Conservation (phyloP, 2,113 vertebrate genomes). For the Plecotus auritus region DNA sequence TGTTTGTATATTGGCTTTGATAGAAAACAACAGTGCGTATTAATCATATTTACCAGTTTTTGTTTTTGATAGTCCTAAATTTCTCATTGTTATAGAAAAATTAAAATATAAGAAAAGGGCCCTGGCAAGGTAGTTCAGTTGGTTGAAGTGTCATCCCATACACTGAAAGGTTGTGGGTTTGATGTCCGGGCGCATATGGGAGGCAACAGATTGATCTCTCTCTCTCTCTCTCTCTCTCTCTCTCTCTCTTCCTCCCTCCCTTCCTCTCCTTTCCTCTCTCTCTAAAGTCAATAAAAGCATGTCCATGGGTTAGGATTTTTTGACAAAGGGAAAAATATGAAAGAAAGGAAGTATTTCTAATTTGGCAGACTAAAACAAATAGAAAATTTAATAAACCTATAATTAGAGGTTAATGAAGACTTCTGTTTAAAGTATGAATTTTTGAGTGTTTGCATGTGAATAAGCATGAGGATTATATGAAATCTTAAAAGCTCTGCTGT, state of each 20-base stretch:
- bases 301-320: neutral
- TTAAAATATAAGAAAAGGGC: neutral
- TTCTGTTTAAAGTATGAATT: neutral
- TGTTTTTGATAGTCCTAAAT: neutral
- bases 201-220: neutral
- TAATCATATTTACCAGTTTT: neutral
- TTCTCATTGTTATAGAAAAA: slow-evolving; percentile 12
- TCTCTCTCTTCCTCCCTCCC: no score
- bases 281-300: neutral
- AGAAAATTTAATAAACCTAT: slow-evolving; percentile 25
- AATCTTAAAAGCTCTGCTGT: slow-evolving; percentile 5
- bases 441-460: neutral
- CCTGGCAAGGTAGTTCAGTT: neutral
- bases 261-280: neutral
- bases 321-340: neutral
- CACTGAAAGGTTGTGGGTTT: neutral
- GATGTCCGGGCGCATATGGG: neutral
- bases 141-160: neutral
- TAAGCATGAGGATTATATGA: slow-evolving; percentile 13
- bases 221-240: no score
- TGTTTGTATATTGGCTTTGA: neutral
- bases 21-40: neutral
- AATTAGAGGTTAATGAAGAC: slow-evolving; percentile 17
- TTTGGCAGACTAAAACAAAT: neutral
- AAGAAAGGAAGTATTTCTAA: neutral